Conservation (phyloP, 1,140 invertebrate genomes). For the Heliconius eleuchia region DNA sequence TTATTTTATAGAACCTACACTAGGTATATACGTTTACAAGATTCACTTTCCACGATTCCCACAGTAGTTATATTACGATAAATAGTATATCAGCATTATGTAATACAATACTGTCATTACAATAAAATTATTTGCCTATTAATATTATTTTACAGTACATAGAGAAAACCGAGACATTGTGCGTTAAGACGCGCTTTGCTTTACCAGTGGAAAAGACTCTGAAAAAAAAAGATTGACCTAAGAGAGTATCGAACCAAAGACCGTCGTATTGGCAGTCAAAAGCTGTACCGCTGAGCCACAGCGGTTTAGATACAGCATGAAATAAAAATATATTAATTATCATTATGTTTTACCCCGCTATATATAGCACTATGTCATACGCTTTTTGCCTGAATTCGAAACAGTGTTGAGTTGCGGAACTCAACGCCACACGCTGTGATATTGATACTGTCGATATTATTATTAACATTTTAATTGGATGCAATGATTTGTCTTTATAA, state of each 20-base stretch:
- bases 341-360: too few relatives aligned
- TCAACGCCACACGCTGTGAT: too few relatives aligned
- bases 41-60: not conserved
- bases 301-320: too few relatives aligned
- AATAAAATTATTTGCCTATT: not conserved
- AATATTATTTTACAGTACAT: too few relatives aligned
- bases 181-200: not conserved
- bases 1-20: too few relatives aligned
- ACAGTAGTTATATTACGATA: constrained; percentile 23
- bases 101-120: not conserved
- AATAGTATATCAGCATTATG: constrained; percentile 13
- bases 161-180: too few relatives aligned
- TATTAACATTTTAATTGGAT: not conserved
- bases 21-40: too few relatives aligned
- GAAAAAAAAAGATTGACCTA: not conserved
- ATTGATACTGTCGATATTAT: too few relatives aligned
- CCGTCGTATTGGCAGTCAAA: not conserved
- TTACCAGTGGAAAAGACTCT: not conserved
- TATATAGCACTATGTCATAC: too few relatives aligned
- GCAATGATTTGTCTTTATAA: not conserved
- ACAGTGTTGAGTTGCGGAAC: too few relatives aligned
- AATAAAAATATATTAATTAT: too few relatives aligned
- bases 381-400: too few relatives aligned
- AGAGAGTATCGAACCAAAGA: not conserved
- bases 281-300: not conserved